phyloP scores from a whole-genome alignment of 2,888 invertebrate genomes.

The Odontothrips loti region DNA sequence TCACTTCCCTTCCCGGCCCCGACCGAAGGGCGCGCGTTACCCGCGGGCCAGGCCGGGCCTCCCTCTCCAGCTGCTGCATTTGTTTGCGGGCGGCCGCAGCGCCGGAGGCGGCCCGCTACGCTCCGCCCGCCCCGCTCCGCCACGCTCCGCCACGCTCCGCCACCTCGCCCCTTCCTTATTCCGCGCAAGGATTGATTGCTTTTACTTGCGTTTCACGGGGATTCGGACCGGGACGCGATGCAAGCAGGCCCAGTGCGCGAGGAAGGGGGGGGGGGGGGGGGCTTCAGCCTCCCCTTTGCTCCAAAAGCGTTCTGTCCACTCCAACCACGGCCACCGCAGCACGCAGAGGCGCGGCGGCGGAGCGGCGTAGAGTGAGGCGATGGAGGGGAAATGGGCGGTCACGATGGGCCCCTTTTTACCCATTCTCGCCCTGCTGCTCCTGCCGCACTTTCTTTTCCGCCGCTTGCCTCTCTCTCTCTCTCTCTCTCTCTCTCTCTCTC shows the following conservation, averaged over 20 bases:
- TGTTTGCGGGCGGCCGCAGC: conserved; percentile 14
- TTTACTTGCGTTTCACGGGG: conserved; percentile 22
- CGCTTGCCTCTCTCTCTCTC: too few relatives aligned
- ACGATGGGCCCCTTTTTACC: conserved; percentile 8
- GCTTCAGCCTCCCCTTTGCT: neutral
- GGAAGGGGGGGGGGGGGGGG: neutral
- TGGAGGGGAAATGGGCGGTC: neutral
- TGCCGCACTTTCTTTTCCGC: neutral
- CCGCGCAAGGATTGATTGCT: conserved; percentile 28
- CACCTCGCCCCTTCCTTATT: conserved; percentile 31
- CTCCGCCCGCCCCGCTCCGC: conserved; percentile 15
- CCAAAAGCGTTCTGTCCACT: neutral
- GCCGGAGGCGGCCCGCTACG: conserved; percentile 31
- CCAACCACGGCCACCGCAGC: neutral
- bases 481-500: too few relatives aligned
- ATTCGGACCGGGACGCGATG: conserved; percentile 6
- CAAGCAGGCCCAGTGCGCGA: neutral
- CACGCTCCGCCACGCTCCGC: too few relatives aligned
- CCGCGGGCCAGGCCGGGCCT: conserved; percentile 31
- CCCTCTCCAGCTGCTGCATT: conserved; percentile 15
- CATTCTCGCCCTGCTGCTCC: neutral
- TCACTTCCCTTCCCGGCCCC: neutral
- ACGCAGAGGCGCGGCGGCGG: neutral
- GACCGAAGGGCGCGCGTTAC: conserved; percentile 27
- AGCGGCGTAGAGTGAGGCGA: neutral